Evolutionary conservation across 2,888 invertebrate species (phyloP).

Genomic region (Charanyca ferruginea): DNA sequence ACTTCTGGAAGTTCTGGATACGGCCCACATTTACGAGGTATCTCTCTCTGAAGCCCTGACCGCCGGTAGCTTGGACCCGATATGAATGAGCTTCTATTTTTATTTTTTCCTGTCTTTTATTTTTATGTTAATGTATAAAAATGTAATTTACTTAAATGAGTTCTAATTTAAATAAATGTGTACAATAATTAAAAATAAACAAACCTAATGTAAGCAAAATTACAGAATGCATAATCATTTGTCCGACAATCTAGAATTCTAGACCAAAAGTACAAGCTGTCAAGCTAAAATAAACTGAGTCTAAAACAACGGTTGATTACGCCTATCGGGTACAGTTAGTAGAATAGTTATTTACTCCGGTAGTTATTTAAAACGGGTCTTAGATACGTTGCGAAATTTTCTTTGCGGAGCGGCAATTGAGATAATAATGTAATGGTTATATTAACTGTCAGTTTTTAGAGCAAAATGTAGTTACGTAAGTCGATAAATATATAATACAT

Average conservation of each 20-base stretch:
- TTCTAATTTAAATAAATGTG: no score
- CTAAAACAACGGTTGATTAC: slow-evolving; percentile 18
- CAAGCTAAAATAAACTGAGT: slow-evolving; percentile 1
- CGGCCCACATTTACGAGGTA: no score
- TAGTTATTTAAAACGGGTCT: slow-evolving; percentile 25
- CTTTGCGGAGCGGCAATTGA: slow-evolving; percentile 21
- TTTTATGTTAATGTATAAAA: no score
- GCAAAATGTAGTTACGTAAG: no score
- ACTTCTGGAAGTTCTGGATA: no score
- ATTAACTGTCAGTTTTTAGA: slow-evolving; percentile 1
- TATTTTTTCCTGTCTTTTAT: no score
- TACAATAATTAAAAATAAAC: no score
- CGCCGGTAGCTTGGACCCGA: no score
- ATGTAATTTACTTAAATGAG: no score
- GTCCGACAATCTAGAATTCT: not conserved
- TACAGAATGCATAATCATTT: not conserved
- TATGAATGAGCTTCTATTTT: no score
- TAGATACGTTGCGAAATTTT: slow-evolving; percentile 30
- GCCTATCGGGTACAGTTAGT: slow-evolving; percentile 30
- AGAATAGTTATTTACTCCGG: slow-evolving; percentile 9
- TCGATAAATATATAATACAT: no score
- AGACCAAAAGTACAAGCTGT: slow-evolving; percentile 3
- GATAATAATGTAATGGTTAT: slow-evolving; percentile 22
- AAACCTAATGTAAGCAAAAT: not conserved
- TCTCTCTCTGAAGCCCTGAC: no score